phyloP scores from a whole-genome alignment of 37 sponge, comb jelly and placozoan genomes.

The Halichondria panicea region DNA sequence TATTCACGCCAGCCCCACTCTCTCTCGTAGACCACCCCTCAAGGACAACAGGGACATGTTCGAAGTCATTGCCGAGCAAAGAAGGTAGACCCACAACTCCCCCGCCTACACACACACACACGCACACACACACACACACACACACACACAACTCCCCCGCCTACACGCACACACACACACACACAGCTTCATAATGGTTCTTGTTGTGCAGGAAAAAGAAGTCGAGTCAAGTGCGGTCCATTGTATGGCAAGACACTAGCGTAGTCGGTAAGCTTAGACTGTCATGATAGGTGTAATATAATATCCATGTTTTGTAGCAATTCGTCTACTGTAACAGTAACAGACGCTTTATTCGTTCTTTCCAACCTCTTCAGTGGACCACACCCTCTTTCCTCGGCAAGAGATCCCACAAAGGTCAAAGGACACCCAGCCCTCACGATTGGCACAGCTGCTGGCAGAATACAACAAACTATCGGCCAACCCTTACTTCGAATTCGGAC shows the following conservation, averaged over 20 bases:
- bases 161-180: constrained; percentile 11
- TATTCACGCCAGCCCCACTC: constrained; percentile 59
- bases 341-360: no score
- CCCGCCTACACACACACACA: no score
- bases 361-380: constrained; percentile 52
- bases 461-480: constrained; percentile 50
- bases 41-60: constrained; percentile 56
- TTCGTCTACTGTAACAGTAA: neutral
- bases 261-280: neutral
- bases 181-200: neutral
- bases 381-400: constrained; percentile 26
- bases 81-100: neutral
- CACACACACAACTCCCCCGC: neutral
- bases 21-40: constrained; percentile 53
- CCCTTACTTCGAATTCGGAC: constrained; percentile 72
- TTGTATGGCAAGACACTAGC: constrained; percentile 34
- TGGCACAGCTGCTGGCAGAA: constrained; percentile 52
- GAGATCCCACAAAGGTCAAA: constrained; percentile 20
- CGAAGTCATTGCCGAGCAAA: constrained; percentile 34
- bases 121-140: neutral
- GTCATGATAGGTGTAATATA: neutral
- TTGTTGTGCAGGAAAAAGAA: no score
- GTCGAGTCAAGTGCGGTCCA: constrained; percentile 36
- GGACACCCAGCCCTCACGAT: constrained; percentile 32
- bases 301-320: neutral